Conservation (phyloP, 2,113 vertebrate genomes). For the Tragelaphus scriptus region DNA sequence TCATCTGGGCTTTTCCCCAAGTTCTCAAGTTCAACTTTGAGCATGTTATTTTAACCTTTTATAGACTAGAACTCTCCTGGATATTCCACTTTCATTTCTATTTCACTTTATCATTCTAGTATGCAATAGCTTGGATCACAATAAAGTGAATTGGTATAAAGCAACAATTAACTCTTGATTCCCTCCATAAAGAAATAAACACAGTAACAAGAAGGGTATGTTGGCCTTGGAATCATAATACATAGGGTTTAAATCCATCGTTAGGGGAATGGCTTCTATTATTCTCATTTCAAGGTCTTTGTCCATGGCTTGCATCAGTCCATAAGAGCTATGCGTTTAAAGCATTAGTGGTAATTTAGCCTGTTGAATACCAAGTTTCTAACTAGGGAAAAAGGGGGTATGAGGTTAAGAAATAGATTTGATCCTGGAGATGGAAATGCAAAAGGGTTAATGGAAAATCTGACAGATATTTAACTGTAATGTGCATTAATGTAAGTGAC, state of each 20-base stretch:
- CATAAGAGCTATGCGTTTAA: slow-evolving; percentile 1
- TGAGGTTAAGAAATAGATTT: slow-evolving; percentile 58
- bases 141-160: not conserved
- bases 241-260: not conserved
- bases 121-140: not conserved
- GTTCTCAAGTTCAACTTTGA: slow-evolving; percentile 73
- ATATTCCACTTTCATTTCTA: not conserved
- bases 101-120: not conserved
- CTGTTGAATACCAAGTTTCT: slow-evolving; percentile 58
- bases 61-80: slow-evolving; percentile 64
- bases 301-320: not conserved
- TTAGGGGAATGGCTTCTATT: not conserved
- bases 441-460: slow-evolving; percentile 56
- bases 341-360: slow-evolving; percentile 33
- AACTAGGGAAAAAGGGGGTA: not conserved
- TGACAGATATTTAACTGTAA: slow-evolving; percentile 59
- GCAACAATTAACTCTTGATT: slow-evolving; percentile 18
- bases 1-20: slow-evolving; percentile 61
- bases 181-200: not conserved
- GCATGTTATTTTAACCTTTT: slow-evolving; percentile 74
- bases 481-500: slow-evolving; percentile 40
- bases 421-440: slow-evolving; percentile 28
- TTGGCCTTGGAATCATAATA: slow-evolving; percentile 15
- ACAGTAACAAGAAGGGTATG: not conserved
- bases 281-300: slow-evolving; percentile 22